Conservation (phyloP, 2,113 vertebrate species). For the Triplophysa rosa region DNA sequence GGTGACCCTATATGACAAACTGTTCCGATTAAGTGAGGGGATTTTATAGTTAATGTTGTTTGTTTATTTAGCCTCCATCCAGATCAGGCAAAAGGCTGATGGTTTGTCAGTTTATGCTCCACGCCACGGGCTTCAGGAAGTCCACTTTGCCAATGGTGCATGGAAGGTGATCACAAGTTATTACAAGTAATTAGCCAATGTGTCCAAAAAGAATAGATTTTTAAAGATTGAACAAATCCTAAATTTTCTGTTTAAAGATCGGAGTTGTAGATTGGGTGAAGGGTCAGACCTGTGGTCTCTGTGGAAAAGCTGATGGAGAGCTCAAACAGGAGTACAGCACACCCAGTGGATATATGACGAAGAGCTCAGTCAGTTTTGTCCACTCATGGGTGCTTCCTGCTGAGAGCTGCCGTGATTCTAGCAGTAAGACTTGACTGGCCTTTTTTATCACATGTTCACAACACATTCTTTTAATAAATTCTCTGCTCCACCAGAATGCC, state of each 20-base stretch:
- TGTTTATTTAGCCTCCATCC: slow-evolving; percentile 54
- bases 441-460: not conserved
- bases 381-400: slow-evolving; percentile 79
- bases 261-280: slow-evolving; percentile 78
- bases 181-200: too few relatives aligned
- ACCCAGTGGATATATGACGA: slow-evolving; percentile 68
- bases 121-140: slow-evolving; percentile 65
- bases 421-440: slow-evolving; percentile 56
- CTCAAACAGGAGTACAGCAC: slow-evolving; percentile 71
- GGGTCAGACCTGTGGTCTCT: slow-evolving; percentile 79
- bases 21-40: too few relatives aligned
- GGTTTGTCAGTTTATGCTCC: slow-evolving; percentile 63
- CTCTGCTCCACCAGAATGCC: slow-evolving; percentile 65
- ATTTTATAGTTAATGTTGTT: too few relatives aligned
- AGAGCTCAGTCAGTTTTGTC: slow-evolving; percentile 71
- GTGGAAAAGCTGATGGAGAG: slow-evolving; percentile 79
- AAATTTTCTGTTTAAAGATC: slow-evolving; percentile 63
- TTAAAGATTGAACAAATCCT: not conserved
- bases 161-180: slow-evolving; percentile 56
- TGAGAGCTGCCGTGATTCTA: slow-evolving; percentile 67
- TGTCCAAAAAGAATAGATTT: too few relatives aligned
- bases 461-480: too few relatives aligned
- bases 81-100: slow-evolving; percentile 51
- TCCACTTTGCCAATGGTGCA: slow-evolving; percentile 48
- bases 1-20: too few relatives aligned